These are phyloP conservation scores for Tupiocoris notatus DNA, from an alignment of 2,888 invertebrate genomes.

Conservation along the genomic window DNA sequence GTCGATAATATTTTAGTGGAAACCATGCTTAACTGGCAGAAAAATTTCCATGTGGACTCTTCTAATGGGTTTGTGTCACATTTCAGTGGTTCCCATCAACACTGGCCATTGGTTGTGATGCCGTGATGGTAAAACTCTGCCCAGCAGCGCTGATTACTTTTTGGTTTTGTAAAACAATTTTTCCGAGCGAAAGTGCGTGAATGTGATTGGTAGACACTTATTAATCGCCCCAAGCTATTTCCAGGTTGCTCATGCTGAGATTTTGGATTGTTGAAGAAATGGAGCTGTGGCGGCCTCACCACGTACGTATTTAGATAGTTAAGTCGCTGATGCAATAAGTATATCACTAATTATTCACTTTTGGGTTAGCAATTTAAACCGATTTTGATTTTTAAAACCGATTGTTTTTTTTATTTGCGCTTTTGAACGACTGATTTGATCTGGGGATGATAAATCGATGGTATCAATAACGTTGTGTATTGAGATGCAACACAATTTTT, in stretches of 20 bases:
- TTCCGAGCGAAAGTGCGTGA: slow-evolving; percentile 46
- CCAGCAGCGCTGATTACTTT: neutral
- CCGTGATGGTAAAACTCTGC: slow-evolving; percentile 27
- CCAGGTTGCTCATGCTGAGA: slow-evolving; percentile 55
- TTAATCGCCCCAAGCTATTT: slow-evolving; percentile 64
- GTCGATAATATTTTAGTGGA: too few species aligned
- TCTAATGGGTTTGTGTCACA: slow-evolving; percentile 39
- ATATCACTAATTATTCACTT: slow-evolving; percentile 15
- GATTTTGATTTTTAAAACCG: neutral
- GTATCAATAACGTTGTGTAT: too few species aligned
- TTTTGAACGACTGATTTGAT: too few species aligned
- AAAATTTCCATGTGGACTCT: slow-evolving; percentile 18
- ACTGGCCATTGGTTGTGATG: slow-evolving; percentile 33
- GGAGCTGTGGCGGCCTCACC: slow-evolving; percentile 47
- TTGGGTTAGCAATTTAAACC: neutral
- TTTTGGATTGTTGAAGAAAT: slow-evolving; percentile 38
- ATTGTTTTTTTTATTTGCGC: neutral
- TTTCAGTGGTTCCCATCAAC: slow-evolving; percentile 23
- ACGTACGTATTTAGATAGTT: slow-evolving; percentile 57
- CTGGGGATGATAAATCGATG: too few species aligned
- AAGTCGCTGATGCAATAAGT: slow-evolving; percentile 44
- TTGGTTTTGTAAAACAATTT: neutral
- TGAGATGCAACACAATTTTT: too few species aligned
- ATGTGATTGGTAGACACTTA: slow-evolving; percentile 55
- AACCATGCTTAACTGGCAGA: too few species aligned